Conservation (phyloP, 2,888 invertebrate species). For the Microchrysa polita region DNA sequence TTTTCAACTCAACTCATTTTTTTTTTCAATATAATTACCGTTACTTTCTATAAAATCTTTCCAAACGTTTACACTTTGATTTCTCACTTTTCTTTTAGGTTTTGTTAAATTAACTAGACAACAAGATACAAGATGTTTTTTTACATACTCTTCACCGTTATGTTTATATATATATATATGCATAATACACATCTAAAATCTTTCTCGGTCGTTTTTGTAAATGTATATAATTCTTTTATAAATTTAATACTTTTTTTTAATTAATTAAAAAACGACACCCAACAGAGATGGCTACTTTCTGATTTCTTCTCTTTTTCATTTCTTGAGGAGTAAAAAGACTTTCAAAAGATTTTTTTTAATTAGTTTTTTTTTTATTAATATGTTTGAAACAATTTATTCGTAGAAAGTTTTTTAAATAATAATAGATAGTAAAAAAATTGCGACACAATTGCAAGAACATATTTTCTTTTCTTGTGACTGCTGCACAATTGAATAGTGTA, state of each 20-base stretch:
- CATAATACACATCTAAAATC: too few relatives aligned
- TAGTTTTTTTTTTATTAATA: conserved; percentile 50
- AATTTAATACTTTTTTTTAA: too few relatives aligned
- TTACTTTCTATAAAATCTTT: too few relatives aligned
- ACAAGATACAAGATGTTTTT: conserved; percentile 42
- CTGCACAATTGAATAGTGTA: too few relatives aligned
- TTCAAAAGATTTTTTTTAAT: conserved; percentile 55
- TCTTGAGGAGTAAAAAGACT: conserved; percentile 53
- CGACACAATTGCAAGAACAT: background rate
- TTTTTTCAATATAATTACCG: too few relatives aligned
- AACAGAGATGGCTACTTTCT: too few relatives aligned
- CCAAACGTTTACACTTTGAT: conserved; percentile 15
- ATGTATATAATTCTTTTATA: too few relatives aligned
- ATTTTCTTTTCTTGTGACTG: too few relatives aligned
- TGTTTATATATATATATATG: conserved; percentile 5
- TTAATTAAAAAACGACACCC: too few relatives aligned
- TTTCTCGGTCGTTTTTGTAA: conserved; percentile 21
- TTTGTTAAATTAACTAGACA: conserved; percentile 42
- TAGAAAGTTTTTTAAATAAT: conserved; percentile 1
- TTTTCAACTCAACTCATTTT: too few relatives aligned
- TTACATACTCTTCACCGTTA: background rate
- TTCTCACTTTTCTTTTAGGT: conserved; percentile 41
- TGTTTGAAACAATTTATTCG: conserved; percentile 51
- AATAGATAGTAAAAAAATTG: too few relatives aligned
- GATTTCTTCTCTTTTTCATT: background rate